Percentiles rank a stretch among this genome's conserved stretches.
Evolutionary conservation across 2,113 vertebrate genomes (phyloP).

Genomic region (Sialia sialis): DNA sequence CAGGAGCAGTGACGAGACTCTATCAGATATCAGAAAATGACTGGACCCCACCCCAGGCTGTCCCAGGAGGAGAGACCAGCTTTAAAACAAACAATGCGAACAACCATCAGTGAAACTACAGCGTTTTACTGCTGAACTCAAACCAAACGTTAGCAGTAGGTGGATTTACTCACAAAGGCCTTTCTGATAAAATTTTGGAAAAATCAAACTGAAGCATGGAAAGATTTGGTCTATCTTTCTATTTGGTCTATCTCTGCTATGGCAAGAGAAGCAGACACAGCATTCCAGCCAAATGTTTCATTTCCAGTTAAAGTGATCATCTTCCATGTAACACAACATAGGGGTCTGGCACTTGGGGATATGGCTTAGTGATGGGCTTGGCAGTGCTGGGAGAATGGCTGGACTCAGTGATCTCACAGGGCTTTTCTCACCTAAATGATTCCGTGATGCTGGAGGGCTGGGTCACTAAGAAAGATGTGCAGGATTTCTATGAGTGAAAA

Average conservation of each 20-base stretch:
- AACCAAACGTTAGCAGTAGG: rapidly evolving
- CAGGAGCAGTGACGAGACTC: neutral
- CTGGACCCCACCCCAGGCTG: neutral
- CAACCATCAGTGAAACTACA: neutral
- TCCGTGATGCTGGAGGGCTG: neutral
- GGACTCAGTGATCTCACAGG: neutral
- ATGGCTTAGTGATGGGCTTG: neutral
- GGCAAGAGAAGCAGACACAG: neutral
- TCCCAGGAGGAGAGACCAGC: neutral
- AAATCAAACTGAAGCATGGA: neutral
- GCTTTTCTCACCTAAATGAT: neutral
- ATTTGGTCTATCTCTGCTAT: neutral
- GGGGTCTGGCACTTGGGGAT: neutral
- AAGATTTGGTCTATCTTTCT: neutral
- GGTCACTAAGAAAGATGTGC: neutral
- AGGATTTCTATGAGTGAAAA: neutral
- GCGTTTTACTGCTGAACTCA: neutral
- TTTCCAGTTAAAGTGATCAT: neutral
- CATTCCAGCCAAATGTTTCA: neutral
- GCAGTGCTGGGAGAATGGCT: neutral
- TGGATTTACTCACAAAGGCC: neutral
- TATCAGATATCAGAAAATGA: neutral
- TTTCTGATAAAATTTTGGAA: neutral
- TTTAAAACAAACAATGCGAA: neutral
- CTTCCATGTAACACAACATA: neutral